Evolutionary conservation across 2,797 vertebrate genomes (phyloP).

Genomic region (Tenualosa ilisha): DNA sequence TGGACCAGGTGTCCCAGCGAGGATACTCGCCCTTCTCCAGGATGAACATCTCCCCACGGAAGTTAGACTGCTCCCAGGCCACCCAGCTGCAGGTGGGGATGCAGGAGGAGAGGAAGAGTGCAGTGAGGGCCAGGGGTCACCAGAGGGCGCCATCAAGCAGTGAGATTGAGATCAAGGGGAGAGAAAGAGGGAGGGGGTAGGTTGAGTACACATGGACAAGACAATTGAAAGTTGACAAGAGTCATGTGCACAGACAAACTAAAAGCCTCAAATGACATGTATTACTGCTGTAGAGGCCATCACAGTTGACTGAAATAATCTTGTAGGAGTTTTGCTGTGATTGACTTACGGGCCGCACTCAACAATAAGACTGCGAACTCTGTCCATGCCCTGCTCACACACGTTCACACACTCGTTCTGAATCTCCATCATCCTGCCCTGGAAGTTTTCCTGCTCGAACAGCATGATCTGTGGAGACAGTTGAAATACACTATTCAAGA

Average conservation of each 20-base stretch:
- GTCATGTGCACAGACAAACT: too few species aligned
- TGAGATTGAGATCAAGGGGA: constrained; percentile 8
- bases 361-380: constrained; percentile 90
- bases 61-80: constrained; percentile 91
- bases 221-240: too few species aligned
- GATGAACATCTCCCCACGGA: constrained; percentile 96
- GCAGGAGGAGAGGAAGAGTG: constrained; percentile 2
- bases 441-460: constrained; percentile 97
- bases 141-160: constrained; percentile 21
- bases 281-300: too few species aligned
- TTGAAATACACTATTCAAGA: background rate
- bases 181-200: constrained; percentile 9
- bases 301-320: background rate
- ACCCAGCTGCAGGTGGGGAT: constrained; percentile 81
- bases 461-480: constrained; percentile 77
- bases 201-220: constrained; percentile 21
- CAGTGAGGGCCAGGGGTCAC: background rate
- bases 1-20: constrained; percentile 97
- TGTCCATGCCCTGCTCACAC: constrained; percentile 85
- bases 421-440: constrained; percentile 89
- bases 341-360: constrained; percentile 91
- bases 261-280: too few species aligned
- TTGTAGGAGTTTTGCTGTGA: background rate
- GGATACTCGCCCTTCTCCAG: constrained; percentile 97
- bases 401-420: constrained; percentile 88